Evolutionary conservation across 2,888 invertebrate species (phyloP).

Genomic region (Thysanoteuthis rhombus): DNA sequence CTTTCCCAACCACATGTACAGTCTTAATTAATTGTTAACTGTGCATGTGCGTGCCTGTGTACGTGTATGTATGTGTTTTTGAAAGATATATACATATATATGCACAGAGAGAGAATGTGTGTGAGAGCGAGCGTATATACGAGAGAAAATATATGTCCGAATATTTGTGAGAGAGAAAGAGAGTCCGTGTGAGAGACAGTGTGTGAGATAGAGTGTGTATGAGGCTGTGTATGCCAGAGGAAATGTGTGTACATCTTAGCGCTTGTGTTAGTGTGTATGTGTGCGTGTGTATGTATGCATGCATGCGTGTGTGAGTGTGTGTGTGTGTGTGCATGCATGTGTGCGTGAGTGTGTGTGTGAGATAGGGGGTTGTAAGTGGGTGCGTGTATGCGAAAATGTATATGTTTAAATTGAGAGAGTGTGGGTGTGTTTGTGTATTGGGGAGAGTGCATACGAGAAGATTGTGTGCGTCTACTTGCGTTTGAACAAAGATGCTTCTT

Average conservation of each 20-base stretch:
- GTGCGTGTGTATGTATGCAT: background rate
- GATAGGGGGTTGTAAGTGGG: too few species aligned
- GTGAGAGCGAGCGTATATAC: background rate
- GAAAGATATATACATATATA: background rate
- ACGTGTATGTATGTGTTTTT: background rate
- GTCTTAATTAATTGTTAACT: background rate
- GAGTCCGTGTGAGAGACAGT: too few species aligned
- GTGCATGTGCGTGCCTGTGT: background rate
- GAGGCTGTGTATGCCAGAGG: too few species aligned
- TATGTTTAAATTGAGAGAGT: too few species aligned
- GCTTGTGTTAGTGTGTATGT: background rate
- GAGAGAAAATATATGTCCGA: background rate
- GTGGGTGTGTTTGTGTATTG: too few species aligned
- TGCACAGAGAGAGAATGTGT: background rate
- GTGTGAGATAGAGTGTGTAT: too few species aligned
- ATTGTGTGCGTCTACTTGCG: too few species aligned
- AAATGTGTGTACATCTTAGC: too few species aligned
- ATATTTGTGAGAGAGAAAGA: too few species aligned
- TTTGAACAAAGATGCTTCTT: too few species aligned
- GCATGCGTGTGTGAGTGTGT: background rate
- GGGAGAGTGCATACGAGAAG: too few species aligned
- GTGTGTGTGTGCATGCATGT: background rate
- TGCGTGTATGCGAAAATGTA: too few species aligned
- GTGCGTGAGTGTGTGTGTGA: background rate
- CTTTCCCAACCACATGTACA: background rate